Conservation (phyloP, 1,140 invertebrate species). For the Cryptotermes secundus region DNA sequence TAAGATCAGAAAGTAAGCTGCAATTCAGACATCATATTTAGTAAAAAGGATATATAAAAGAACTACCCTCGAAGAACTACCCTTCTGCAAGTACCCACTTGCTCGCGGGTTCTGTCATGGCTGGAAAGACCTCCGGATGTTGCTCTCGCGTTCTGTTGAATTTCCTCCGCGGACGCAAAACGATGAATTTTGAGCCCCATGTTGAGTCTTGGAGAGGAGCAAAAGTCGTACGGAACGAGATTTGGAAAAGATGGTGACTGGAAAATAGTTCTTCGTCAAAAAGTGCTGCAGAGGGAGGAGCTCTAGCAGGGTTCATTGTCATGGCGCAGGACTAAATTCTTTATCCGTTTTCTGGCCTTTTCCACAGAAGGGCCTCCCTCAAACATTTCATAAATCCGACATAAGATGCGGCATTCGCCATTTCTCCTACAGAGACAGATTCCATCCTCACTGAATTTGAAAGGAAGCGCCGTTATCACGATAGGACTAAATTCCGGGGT, state of each 20-base stretch:
- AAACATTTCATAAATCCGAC: no score
- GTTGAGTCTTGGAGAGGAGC: conserved; percentile 40
- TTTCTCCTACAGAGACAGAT: no score
- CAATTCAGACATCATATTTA: no score
- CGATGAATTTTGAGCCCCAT: conserved; percentile 38
- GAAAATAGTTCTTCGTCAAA: conserved; percentile 40
- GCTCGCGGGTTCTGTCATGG: conserved; percentile 31
- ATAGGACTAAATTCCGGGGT: no score
- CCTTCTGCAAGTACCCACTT: neutral
- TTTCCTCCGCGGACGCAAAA: conserved; percentile 39
- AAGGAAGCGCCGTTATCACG: no score
- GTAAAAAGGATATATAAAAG: no score
- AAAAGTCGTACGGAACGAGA: conserved; percentile 41
- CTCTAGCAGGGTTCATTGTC: conserved; percentile 43
- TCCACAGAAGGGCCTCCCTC: no score
- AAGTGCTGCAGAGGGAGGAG: conserved; percentile 38
- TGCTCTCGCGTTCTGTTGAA: conserved; percentile 32
- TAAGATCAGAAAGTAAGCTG: no score
- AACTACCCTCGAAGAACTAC: neutral
- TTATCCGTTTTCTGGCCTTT: no score
- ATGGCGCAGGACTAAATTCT: conserved; percentile 41
- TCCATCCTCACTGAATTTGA: no score
- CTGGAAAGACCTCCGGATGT: conserved; percentile 31
- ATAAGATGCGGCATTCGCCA: no score
- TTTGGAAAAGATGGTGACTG: conserved; percentile 43